phyloP scores from a whole-genome alignment of 2,113 vertebrate species.

The Chinchilla lanigera region DNA sequence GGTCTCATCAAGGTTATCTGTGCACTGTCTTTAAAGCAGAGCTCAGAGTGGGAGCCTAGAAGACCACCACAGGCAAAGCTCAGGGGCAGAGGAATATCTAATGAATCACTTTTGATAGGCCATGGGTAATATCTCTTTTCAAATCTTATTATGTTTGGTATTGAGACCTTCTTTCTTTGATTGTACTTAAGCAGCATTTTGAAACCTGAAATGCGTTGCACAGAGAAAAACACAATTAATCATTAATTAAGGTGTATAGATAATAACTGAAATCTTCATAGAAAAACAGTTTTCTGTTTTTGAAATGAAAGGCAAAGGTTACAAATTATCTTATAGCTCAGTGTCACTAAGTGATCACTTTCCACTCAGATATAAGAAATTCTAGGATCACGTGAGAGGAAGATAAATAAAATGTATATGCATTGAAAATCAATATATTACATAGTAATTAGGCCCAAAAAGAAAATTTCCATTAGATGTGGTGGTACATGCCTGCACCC shows the following conservation, averaged over 20 bases:
- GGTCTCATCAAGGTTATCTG: background rate
- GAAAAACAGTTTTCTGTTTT: background rate
- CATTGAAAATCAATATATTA: background rate
- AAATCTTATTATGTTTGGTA: background rate
- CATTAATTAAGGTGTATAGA: background rate
- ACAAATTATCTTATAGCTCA: background rate
- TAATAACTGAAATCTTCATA: background rate
- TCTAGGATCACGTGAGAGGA: background rate
- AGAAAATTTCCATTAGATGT: background rate
- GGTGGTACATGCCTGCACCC: background rate
- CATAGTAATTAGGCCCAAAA: background rate
- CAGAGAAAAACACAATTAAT: background rate
- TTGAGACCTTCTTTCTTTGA: background rate
- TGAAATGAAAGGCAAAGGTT: background rate
- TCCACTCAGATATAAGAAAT: background rate
- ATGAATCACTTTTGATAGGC: background rate
- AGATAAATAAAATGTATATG: background rate
- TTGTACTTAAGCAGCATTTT: background rate
- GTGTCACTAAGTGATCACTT: background rate
- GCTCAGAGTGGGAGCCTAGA: background rate
- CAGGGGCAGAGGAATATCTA: background rate
- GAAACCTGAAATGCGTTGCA: background rate
- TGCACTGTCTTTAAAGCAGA: background rate
- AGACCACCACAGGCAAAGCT: background rate
- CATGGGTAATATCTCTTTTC: background rate